phyloP scores from a whole-genome alignment of 1,140 invertebrate species.

The Heliconius hermathena region DNA sequence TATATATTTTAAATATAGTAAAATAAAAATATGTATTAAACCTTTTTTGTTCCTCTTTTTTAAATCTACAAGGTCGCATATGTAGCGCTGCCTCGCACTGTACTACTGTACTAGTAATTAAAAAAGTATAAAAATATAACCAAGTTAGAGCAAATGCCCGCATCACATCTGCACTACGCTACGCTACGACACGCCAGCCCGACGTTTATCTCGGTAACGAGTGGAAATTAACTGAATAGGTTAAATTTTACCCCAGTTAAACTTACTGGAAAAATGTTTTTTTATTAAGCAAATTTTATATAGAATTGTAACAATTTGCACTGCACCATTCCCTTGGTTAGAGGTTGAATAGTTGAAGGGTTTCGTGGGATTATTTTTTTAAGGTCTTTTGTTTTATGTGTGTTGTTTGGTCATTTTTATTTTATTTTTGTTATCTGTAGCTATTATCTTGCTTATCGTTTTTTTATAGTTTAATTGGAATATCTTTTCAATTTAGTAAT shows the following conservation, averaged over 20 bases:
- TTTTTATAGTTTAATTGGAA: too few relatives aligned
- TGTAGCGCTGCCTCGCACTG: neutral
- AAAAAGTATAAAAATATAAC: neutral
- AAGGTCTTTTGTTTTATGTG: neutral
- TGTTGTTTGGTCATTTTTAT: too few relatives aligned
- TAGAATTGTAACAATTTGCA: neutral
- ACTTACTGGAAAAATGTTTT: neutral
- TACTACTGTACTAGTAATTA: neutral
- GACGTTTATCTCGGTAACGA: neutral
- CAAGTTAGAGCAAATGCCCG: slow-evolving; percentile 18
- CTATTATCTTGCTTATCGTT: too few relatives aligned
- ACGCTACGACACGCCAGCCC: neutral
- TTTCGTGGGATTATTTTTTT: neutral
- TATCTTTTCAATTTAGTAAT: too few relatives aligned
- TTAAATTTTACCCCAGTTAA: neutral
- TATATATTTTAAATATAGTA: neutral
- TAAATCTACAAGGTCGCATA: neutral
- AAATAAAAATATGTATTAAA: too few relatives aligned
- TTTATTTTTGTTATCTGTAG: too few relatives aligned
- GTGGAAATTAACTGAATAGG: slow-evolving; percentile 4
- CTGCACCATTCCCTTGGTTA: neutral
- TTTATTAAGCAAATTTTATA: neutral
- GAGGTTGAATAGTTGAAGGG: neutral
- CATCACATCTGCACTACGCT: slow-evolving; percentile 29
- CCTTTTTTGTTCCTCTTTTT: neutral